phyloP scores from a whole-genome alignment of 2,113 vertebrate species.

The Hippocampus guttulatus region DNA sequence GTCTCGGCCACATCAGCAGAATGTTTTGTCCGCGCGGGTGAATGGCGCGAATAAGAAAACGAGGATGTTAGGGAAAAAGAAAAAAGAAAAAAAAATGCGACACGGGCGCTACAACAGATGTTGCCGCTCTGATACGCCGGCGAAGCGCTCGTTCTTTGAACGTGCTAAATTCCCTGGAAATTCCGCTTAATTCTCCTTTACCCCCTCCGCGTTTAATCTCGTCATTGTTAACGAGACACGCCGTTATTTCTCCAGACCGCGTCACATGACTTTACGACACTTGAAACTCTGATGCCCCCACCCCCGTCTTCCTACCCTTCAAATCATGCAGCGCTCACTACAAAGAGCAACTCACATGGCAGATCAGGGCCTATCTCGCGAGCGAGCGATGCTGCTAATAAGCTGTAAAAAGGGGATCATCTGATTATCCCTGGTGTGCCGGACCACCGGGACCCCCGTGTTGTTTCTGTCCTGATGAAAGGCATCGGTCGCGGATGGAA shows the following conservation, averaged over 20 bases:
- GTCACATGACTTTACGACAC: slow-evolving; percentile 52
- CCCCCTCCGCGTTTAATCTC: slow-evolving; percentile 64
- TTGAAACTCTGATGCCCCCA: slow-evolving; percentile 54
- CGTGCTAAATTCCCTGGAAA: slow-evolving; percentile 51
- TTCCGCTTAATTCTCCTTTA: slow-evolving; percentile 59
- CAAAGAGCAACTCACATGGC: slow-evolving; percentile 56
- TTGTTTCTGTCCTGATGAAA: slow-evolving; percentile 73
- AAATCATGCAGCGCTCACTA: slow-evolving; percentile 50
- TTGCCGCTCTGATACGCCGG: slow-evolving; percentile 40
- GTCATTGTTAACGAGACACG: slow-evolving; percentile 60
- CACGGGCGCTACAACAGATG: slow-evolving; percentile 54
- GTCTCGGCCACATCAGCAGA: slow-evolving; percentile 35
- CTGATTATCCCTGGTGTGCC: slow-evolving; percentile 66
- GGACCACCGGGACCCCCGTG: slow-evolving; percentile 60
- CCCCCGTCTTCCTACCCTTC: no score
- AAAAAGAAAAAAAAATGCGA: slow-evolving; percentile 22
- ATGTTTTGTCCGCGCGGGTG: slow-evolving; percentile 42
- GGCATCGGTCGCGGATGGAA: slow-evolving; percentile 58
- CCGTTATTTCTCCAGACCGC: slow-evolving; percentile 37
- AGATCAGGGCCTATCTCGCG: slow-evolving; percentile 58
- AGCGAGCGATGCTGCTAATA: slow-evolving; percentile 68
- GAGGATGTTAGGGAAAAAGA: slow-evolving; percentile 21
- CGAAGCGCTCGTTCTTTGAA: slow-evolving; percentile 51
- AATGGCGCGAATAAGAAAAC: slow-evolving; percentile 44
- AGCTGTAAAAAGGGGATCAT: slow-evolving; percentile 71